A percentile compares a stretch with the other conserved stretches of the same genome.
Conservation (phyloP, 2,797 vertebrate species). For the Amphiprion clarkii region DNA sequence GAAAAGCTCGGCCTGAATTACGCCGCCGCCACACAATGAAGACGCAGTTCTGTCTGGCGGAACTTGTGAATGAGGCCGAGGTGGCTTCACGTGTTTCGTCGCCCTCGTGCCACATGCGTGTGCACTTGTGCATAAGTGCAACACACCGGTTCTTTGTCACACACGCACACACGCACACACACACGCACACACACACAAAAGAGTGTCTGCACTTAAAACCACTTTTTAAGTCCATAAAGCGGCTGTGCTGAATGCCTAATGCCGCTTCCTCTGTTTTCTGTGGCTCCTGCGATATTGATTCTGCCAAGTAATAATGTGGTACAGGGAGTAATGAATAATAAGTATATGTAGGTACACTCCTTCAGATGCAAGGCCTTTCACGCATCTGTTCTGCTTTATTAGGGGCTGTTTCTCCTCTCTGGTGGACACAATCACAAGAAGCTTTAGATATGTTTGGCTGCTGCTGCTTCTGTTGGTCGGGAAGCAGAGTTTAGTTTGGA, state of each 20-base stretch:
- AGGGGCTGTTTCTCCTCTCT: conserved; percentile 47
- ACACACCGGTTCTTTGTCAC: conserved; percentile 10
- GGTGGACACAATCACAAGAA: conserved; percentile 42
- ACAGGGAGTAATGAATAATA: conserved; percentile 82
- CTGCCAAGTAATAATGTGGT: conserved; percentile 79
- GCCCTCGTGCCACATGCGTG: conserved; percentile 19
- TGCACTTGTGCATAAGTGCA: conserved; percentile 24
- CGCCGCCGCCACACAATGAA: conserved; percentile 17
- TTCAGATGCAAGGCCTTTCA: conserved; percentile 65
- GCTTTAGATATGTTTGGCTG: conserved; percentile 61
- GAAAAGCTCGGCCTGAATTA: conserved; percentile 57
- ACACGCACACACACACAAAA: background rate
- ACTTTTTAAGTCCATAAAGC: conserved; percentile 78
- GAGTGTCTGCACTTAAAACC: conserved; percentile 69
- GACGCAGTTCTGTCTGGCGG: conserved; percentile 41
- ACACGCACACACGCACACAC: conserved; percentile 5
- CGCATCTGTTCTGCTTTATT: conserved; percentile 73
- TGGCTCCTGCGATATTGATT: conserved; percentile 77
- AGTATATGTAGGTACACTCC: conserved; percentile 76
- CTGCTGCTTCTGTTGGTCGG: conserved; percentile 31
- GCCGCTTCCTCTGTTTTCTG: conserved; percentile 68
- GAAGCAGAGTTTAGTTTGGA: conserved; percentile 45
- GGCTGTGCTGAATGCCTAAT: conserved; percentile 74
- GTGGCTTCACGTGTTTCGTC: conserved; percentile 42
- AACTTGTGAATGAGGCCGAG: conserved; percentile 38